Percentiles rank a stretch among this genome's conserved stretches.
These are phyloP conservation scores for Drosophila leonis DNA, from an alignment of 2,888 invertebrate species.

Conservation along the genomic window DNA sequence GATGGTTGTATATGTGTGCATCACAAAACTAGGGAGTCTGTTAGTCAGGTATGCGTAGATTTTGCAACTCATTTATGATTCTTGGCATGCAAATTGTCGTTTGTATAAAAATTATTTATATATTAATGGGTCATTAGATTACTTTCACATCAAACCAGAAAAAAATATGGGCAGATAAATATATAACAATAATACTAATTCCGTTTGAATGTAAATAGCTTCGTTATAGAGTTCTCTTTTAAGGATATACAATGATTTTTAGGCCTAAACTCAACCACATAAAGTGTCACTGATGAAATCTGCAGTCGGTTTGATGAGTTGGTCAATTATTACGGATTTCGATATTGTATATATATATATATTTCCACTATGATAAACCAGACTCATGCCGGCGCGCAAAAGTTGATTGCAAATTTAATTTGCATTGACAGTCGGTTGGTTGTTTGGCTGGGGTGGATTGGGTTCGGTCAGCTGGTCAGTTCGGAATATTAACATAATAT, in stretches of 20 bases:
- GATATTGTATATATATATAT: conserved; percentile 4
- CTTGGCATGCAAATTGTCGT: conserved; percentile 13
- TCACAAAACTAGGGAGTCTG: not conserved
- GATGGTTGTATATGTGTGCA: not conserved
- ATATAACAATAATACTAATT: not conserved
- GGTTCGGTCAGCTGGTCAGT: conserved; percentile 30
- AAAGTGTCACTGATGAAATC: not conserved
- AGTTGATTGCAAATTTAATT: conserved; percentile 60
- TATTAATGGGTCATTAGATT: conserved; percentile 46
- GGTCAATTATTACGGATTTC: conserved; percentile 20
- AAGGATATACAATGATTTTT: not conserved
- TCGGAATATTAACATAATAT: conserved; percentile 60
- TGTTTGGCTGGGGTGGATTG: not conserved
- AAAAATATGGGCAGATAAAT: not conserved
- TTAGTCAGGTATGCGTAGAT: not conserved
- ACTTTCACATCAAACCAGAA: conserved; percentile 24
- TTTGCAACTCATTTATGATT: not conserved
- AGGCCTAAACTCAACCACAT: not conserved
- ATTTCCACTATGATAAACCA: conserved; percentile 32
- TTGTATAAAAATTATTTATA: conserved; percentile 35
- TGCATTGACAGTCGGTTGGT: conserved; percentile 46
- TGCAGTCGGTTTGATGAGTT: conserved; percentile 18
- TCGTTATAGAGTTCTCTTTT: not conserved
- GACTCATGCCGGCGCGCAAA: conserved; percentile 9
- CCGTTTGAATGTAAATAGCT: not conserved